Evolutionary conservation across 2,113 vertebrate genomes (phyloP).

Genomic region (Tetrax tetrax): DNA sequence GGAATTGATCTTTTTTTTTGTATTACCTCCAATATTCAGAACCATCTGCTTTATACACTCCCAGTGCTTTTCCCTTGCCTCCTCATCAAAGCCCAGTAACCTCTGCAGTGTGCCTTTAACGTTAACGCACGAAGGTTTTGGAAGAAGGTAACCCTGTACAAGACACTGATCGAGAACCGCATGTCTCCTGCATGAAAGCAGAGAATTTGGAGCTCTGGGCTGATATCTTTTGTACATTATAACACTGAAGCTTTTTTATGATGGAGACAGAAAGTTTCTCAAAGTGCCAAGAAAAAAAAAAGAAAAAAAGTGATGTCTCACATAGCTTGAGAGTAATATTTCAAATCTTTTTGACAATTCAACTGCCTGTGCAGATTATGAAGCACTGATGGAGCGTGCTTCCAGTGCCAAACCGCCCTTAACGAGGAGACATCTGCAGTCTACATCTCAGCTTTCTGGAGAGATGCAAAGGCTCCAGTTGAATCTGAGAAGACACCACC

Average conservation of each 20-base stretch:
- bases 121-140: background rate
- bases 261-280: background rate
- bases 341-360: background rate
- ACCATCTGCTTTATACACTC: background rate
- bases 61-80: background rate
- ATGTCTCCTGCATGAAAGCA: background rate
- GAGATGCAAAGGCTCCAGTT: background rate
- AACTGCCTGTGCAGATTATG: slow-evolving; percentile 4
- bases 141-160: background rate
- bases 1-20: background rate
- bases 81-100: background rate
- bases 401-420: background rate
- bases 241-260: background rate
- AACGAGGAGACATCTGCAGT: background rate
- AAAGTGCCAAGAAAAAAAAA: background rate
- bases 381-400: background rate
- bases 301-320: background rate
- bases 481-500: slow-evolving; percentile 2
- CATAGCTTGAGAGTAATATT: background rate
- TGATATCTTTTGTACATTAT: background rate
- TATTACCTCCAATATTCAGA: background rate
- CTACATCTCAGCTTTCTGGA: background rate
- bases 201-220: background rate
- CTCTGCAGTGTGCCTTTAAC: background rate
- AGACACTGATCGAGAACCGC: background rate